Conservation (phyloP, 2,888 invertebrate species). For the Caenorhabditis panamensis region DNA sequence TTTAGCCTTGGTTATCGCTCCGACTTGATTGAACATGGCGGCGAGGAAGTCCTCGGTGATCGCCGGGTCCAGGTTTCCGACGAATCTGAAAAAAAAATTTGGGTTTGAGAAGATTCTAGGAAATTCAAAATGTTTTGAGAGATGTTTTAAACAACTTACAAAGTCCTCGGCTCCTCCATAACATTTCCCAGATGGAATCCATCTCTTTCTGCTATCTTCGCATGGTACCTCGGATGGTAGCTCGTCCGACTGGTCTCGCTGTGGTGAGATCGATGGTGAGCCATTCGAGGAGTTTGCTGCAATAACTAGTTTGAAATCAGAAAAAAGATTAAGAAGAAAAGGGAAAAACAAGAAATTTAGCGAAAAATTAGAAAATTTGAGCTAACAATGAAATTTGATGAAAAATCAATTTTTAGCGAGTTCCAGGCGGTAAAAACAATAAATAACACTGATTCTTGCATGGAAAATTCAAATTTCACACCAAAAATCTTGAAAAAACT, state of each 20-base stretch:
- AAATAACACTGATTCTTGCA: too few species aligned
- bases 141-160: slow-evolving; percentile 67
- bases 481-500: neutral
- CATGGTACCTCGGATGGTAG: slow-evolving; percentile 80
- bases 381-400: neutral
- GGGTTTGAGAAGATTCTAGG: too few species aligned
- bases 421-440: too few species aligned
- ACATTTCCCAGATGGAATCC: slow-evolving; percentile 76
- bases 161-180: slow-evolving; percentile 75
- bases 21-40: slow-evolving; percentile 94
- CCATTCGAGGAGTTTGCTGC: neutral
- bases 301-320: neutral
- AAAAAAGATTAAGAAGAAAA: slow-evolving; percentile 10
- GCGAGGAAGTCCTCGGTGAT: slow-evolving; percentile 83
- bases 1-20: slow-evolving; percentile 97
- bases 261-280: neutral
- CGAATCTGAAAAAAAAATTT: slow-evolving; percentile 81
- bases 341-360: neutral
- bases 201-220: slow-evolving; percentile 76
- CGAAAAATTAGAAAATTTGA: neutral
- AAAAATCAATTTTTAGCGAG: neutral
- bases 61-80: slow-evolving; percentile 83
- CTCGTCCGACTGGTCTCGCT: slow-evolving; percentile 19
- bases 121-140: too few species aligned
- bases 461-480: neutral